phyloP scores from a whole-genome alignment of 2,797 vertebrate genomes.

The Neoniphon sammara region DNA sequence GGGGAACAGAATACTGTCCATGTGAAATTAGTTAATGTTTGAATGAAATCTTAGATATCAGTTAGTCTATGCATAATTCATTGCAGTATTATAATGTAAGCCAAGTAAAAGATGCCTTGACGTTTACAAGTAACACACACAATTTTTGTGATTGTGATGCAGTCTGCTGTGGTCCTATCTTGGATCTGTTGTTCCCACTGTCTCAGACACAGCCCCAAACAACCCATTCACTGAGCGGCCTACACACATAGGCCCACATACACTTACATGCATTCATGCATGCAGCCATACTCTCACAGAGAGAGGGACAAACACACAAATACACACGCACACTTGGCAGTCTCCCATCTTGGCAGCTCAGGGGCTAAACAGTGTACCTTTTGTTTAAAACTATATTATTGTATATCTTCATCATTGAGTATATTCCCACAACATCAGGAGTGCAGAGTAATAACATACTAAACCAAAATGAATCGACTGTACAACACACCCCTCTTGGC shows the following conservation, averaged over 20 bases:
- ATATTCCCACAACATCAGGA: not conserved
- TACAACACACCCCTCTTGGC: not conserved
- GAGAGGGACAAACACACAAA: conserved; percentile 23
- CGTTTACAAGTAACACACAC: conserved; percentile 36
- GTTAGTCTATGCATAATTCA: conserved; percentile 67
- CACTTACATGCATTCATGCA: conserved; percentile 49
- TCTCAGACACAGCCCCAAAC: conserved; percentile 50
- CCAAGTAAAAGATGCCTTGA: conserved; percentile 67
- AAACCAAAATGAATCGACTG: not conserved
- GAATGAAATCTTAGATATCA: conserved; percentile 62
- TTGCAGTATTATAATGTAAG: conserved; percentile 47
- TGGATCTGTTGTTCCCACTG: conserved; percentile 42
- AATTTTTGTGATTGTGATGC: conserved; percentile 64
- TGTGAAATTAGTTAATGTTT: conserved; percentile 42
- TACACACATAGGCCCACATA: conserved; percentile 57
- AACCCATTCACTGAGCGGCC: conserved; percentile 60
- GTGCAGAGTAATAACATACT: not conserved
- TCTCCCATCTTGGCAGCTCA: not conserved
- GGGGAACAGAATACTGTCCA: conserved; percentile 17
- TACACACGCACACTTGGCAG: not conserved
- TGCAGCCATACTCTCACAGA: conserved; percentile 34
- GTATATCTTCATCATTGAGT: not conserved
- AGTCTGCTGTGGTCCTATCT: conserved; percentile 37
- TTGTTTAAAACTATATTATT: too few relatives aligned
- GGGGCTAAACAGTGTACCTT: not conserved